These are phyloP conservation scores for Xiphydria camelus DNA, from an alignment of 2,888 invertebrate genomes.

Conservation along the genomic window DNA sequence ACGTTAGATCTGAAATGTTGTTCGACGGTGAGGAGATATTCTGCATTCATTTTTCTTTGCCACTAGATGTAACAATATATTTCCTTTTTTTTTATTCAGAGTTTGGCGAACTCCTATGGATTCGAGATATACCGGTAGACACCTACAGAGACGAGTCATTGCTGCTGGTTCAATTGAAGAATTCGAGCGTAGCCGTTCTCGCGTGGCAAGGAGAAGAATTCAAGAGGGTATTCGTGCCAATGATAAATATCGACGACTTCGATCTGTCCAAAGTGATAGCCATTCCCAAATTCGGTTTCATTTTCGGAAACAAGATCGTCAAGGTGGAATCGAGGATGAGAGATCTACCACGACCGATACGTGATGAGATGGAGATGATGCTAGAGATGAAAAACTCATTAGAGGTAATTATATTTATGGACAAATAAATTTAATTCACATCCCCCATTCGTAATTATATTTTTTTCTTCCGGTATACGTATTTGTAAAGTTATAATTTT, in stretches of 20 bases:
- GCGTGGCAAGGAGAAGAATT: conserved; percentile 40
- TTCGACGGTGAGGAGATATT: conserved; percentile 31
- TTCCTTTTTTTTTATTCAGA: conserved; percentile 25
- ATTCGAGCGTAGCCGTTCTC: conserved; percentile 32
- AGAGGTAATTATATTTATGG: no score
- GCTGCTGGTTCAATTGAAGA: conserved; percentile 53
- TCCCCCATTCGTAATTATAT: conserved; percentile 11
- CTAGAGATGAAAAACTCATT: conserved; percentile 39
- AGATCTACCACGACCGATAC: conserved; percentile 42
- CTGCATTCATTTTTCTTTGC: neutral
- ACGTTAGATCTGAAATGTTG: conserved; percentile 26
- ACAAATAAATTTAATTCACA: conserved; percentile 8
- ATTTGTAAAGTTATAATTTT: neutral
- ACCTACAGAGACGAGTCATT: conserved; percentile 58
- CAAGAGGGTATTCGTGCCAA: conserved; percentile 24
- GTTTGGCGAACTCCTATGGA: conserved; percentile 31
- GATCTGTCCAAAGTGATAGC: conserved; percentile 33
- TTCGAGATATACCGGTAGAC: conserved; percentile 45
- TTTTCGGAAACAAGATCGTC: conserved; percentile 32
- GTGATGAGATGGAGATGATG: conserved; percentile 41
- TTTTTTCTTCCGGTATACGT: neutral
- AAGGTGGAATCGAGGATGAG: conserved; percentile 40
- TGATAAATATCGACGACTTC: conserved; percentile 24
- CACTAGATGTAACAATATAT: neutral
- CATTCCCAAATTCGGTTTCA: conserved; percentile 42